Base-by-base conservation (phyloP, 2,888 invertebrate species). In the Diplazon laetatorius region DNA sequence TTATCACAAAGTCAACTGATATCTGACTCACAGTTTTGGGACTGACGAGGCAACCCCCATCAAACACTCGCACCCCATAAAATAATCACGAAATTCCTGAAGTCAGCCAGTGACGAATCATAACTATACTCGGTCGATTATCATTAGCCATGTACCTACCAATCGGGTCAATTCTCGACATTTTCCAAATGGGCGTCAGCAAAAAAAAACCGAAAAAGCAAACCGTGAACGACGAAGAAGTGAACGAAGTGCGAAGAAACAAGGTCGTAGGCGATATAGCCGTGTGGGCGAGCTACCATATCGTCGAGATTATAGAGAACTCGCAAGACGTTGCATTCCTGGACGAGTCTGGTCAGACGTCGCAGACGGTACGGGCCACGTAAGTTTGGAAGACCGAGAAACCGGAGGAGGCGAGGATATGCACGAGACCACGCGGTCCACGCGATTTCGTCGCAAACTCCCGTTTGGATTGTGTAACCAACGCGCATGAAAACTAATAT, bases 401-500 rank as follows among this genome's bases (percentile, higher is more conserved):
- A 73, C 59, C 22, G 70, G 69, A 66, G 48, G 70, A 68, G 78
- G 74, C 74, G 70, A 52, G 30, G 69, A 85, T 87, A n/a, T n/a
- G n/a, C n/a, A n/a, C n/a, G n/a, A n/a, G 85, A 87, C 86, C 83
- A 83, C 73, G 81, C 76, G 30, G 30, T 30, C 85, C 85, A 87
- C 86, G 86, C 84, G 81, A 6, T 85, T 82, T 83, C 68, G 80
- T 84, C n/a, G n/a, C 84, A 82, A 84, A 84, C 85, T 84, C 63
- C 70, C 77, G 80, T 78, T 81, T 30, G 30, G 30, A 83, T 88
- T 87, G 85, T 84, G 83, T 85, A 88, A 88, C 86, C 82, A 81
- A 83, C 46, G 44, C 14, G 60, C 85, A 85, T 85, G 85, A 86
- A 87, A 86, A 84, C 87, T 85, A 85, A 84, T 85, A 85, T 84